Conservation (phyloP, 1,140 invertebrate genomes). For the Drosophila neocordata region DNA sequence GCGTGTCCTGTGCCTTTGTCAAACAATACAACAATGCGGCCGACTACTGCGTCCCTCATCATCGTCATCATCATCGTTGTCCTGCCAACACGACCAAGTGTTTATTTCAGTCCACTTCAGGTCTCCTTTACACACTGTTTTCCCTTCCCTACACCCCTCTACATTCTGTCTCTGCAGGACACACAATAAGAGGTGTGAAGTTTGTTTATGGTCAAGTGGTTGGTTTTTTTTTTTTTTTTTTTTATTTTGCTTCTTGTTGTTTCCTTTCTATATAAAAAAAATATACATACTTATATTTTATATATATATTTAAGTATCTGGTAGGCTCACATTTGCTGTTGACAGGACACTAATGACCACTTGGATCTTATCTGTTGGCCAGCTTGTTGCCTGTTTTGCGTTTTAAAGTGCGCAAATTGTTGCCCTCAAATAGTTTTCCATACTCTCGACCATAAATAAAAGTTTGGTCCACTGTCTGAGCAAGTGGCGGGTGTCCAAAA, state of each 20-base stretch:
- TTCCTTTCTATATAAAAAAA: slow-evolving; percentile 25
- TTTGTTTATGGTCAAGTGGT: slow-evolving; percentile 79
- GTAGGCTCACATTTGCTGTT: slow-evolving; percentile 53
- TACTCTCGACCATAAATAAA: slow-evolving; percentile 37
- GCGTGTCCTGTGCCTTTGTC: slow-evolving; percentile 49
- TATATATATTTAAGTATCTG: slow-evolving; percentile 11
- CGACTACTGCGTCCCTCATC: not conserved
- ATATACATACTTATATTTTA: slow-evolving; percentile 45
- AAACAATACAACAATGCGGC: slow-evolving; percentile 56
- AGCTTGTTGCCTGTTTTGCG: slow-evolving; percentile 15
- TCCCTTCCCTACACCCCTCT: not conserved
- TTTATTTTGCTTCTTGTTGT: slow-evolving; percentile 18
- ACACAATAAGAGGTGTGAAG: slow-evolving; percentile 73
- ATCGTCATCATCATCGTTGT: slow-evolving; percentile 1
- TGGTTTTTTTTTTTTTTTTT: slow-evolving; percentile 37
- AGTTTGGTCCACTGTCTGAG: slow-evolving; percentile 17
- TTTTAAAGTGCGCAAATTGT: slow-evolving; percentile 45
- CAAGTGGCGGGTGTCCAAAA: not conserved
- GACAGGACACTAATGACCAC: slow-evolving; percentile 77
- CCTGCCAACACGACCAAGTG: slow-evolving; percentile 60
- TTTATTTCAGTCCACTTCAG: slow-evolving; percentile 78
- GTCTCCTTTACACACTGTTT: slow-evolving; percentile 21
- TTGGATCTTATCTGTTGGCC: slow-evolving; percentile 64
- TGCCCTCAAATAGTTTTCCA: slow-evolving; percentile 50
- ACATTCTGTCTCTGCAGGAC: slow-evolving; percentile 9